Evolutionary conservation across 2,113 vertebrate genomes (phyloP).

Genomic region (Prochilodus magdalenae): DNA sequence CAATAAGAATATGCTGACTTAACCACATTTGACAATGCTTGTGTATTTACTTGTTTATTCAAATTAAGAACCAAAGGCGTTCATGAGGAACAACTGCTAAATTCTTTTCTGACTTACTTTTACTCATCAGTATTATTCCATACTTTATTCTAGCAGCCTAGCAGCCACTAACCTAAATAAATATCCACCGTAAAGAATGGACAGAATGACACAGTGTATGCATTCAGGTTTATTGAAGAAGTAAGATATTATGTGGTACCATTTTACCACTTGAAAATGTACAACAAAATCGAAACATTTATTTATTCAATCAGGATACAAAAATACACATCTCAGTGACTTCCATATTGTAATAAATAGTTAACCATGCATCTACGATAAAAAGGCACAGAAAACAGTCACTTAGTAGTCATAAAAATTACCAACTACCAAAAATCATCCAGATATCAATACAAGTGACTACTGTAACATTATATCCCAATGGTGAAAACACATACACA

Average conservation of each 20-base stretch:
- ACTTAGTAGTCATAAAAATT: constrained; percentile 99
- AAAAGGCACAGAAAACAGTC: constrained; percentile 99
- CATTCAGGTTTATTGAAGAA: constrained; percentile 95
- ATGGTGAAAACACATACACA: constrained; percentile 97
- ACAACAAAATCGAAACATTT: constrained; percentile 90
- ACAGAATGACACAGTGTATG: constrained; percentile 74
- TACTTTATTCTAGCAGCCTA: neutral
- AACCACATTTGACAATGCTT: too few species aligned
- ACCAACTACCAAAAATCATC: constrained; percentile 95
- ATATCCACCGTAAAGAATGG: neutral
- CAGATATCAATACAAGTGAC: constrained; percentile 92
- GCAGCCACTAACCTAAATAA: neutral
- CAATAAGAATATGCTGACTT: too few species aligned
- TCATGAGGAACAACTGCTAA: too few species aligned
- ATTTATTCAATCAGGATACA: constrained; percentile 94
- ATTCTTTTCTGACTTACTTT: neutral
- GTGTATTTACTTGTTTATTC: too few species aligned
- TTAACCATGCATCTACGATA: constrained; percentile 94
- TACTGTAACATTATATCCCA: constrained; percentile 98
- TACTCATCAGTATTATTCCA: neutral
- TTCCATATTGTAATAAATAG: constrained; percentile 98
- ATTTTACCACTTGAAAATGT: constrained; percentile 84
- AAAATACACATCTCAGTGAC: constrained; percentile 99
- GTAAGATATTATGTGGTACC: constrained; percentile 87
- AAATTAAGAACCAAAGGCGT: too few species aligned